Evolutionary conservation across 2,888 invertebrate genomes (phyloP), one percentile per base, ranked within the genome.

Genomic region (Parnassius apollo): DNA sequence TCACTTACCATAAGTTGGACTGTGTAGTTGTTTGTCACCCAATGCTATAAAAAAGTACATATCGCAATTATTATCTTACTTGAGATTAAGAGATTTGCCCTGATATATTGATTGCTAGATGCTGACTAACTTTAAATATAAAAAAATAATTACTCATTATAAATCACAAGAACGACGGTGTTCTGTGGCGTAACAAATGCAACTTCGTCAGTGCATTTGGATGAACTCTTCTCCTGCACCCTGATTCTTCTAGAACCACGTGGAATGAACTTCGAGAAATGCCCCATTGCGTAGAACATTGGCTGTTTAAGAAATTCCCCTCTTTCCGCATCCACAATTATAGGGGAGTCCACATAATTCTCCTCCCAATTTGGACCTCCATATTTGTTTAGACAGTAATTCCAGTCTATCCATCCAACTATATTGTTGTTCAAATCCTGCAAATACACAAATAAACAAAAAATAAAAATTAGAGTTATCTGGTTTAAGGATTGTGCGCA

Each of bases 361-460:
- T 85, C 71, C 0, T 93, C 93, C 94, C 96, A 97, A 74, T 94
- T 96, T 0, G 98, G 98, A 0, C 98, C 97, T 11, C 98, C 98
- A 12, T 80, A 59, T 67, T 88, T 75, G 78, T 97, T 92, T 12
- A 98, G 83, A 9, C 95, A 95, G 61, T 98, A 80, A 84, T 98
- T 98, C 98, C 98, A 98, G 79, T 98, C 98, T 0, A 96, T 88
- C 97, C 98, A 98, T 2, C 96, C 98, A 22, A 93, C 91, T 0
- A 95, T 93, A 87, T 94, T 95, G 81, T 96, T 93, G 69, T 95
- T 94, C 11, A 97, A 77, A 80, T 96, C 95, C 94, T 96, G 56
- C 54, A 50, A 2, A 22, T 7, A 13, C n/a, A 8, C 4, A 12
- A 11, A 54, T 54, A 54, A n/a, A 42, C 42, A n/a, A 42, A 22